Percentiles rank a stretch among this genome's conserved stretches.
These are phyloP conservation scores for Flexamia atlantica DNA, from an alignment of 2,888 invertebrate genomes.

Conservation along the genomic window DNA sequence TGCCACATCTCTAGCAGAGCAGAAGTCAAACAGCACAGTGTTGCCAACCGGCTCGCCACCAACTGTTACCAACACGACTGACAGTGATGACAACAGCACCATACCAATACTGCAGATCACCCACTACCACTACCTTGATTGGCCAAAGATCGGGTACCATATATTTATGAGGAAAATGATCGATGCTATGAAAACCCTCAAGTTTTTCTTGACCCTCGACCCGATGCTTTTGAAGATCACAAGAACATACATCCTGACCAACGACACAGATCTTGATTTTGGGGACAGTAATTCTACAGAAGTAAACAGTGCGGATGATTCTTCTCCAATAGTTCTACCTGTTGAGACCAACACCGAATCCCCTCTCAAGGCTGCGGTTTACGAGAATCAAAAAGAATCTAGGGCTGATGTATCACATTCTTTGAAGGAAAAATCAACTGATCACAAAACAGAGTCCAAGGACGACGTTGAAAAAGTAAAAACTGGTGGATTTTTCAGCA, in stretches of 20 bases:
- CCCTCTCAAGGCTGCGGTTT: background rate
- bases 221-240: constrained; percentile 14
- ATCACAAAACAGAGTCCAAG: background rate
- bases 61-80: background rate
- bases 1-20: background rate
- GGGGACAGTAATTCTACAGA: background rate
- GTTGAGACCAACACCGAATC: constrained; percentile 25
- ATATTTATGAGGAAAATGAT: constrained; percentile 21
- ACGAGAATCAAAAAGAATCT: background rate
- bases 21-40: background rate
- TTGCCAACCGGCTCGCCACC: background rate
- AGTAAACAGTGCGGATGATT: background rate
- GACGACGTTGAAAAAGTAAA: constrained; percentile 3
- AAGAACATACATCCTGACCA: constrained; percentile 12
- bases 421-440: background rate
- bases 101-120: constrained; percentile 1
- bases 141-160: constrained; percentile 7
- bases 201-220: background rate
- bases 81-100: background rate
- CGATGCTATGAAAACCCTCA: background rate
- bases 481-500: constrained; percentile 15
- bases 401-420: background rate
- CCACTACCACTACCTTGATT: constrained; percentile 18
- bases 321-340: background rate
- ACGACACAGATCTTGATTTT: constrained; percentile 26